Evolutionary conservation across 2,888 invertebrate genomes (phyloP), one percentile per base, ranked within the genome.

Genomic region (Tenthredo scrophulariae): DNA sequence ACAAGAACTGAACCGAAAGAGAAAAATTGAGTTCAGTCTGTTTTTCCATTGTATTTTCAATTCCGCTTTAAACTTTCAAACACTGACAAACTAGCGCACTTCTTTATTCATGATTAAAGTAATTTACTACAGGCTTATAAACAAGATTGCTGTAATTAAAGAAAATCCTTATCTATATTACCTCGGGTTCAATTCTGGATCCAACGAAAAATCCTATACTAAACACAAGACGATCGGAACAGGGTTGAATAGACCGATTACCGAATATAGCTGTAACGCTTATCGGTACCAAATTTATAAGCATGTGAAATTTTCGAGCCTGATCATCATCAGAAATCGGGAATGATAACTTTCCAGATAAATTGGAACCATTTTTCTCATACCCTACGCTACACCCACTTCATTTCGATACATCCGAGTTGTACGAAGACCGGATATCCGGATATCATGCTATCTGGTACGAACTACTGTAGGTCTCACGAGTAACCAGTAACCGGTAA

Each of bases 381-480:
- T 40, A 72, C 72, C 72, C 37, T 40, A 33, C 40, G 9, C 58
- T n/a, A 10, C 58, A 80, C 58, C 77, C 80, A 62, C 80, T 67
- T 33, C 7, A 50, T 29, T 54, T 54, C 50, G 77, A 77, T 40
- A 37, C 40, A 62, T 80, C 22, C 80, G 62, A 80, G 58, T 54
- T 50, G 50, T 10, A 10, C n/a, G 58, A 50, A 58, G 22, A 80
- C 80, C 80, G 80, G 80, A 80, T 22, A 29, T 80, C 80, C 80
- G 62, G 62, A 80, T 22, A 62, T 40, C 7, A 22, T 40, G 80
- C 58, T 80, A 80, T 62, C 80, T 6, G 80, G 22, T 37, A 40
- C 1, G 37, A 62, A 80, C 40, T 62, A 40, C 79, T 40, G 84
- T 46, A 75, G 54, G 43, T 84, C 62, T 26, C n/a, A 65, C 65